Base-by-base conservation (phyloP, 1,140 invertebrate genomes). In the Hyles vespertilio region DNA sequence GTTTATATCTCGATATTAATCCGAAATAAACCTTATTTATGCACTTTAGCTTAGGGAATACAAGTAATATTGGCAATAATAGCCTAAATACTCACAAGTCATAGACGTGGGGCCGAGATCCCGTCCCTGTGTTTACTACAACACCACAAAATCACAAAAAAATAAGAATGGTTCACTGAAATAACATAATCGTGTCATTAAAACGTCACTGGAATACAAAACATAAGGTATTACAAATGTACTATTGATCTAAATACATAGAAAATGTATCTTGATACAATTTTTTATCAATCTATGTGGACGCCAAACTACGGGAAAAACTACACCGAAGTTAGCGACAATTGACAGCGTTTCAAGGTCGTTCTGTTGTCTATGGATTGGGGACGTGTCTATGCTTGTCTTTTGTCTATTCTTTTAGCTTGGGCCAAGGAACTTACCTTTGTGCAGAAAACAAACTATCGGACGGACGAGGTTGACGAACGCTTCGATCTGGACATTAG, bases 251-350 rank as follows among this genome's bases (percentile, higher is more conserved):
- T 87, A 84, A 87, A 81, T 85, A 81, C 80, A 85, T 81, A 85
- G 76, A 81, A 87, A 86, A 78, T 65, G 70, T 68, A 67, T 75
- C 63, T 68, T 40, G 36, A 67, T 72, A 78, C 78, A 72, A 65
- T 79, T 82, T 83, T 79, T 80, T 78, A 74, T 74, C 77, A 79
- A 77, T 65, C 63, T 84, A 72, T 79, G 82, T 84, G 72, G 85
- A 88, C 85, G 85, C 85, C 80, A 88, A 88, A 87, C 84, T 88
- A 84, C 80, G 82, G 82, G 84, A 87, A 88, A 85, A 87, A 88
- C 84, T 88, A 85, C 76, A 72, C 72, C 70, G 84, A 88, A 87
- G 81, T 80, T 85, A 76, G 84, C 66, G 59, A 64, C 73, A 70
- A 5, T 44, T 54, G 34, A 54, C 11, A 32, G 74, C 65, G 79